A percentile compares a stretch with the other conserved stretches of the same genome.
phyloP scores from a whole-genome alignment of 2,888 invertebrate genomes.

The Drosophila robusta region DNA sequence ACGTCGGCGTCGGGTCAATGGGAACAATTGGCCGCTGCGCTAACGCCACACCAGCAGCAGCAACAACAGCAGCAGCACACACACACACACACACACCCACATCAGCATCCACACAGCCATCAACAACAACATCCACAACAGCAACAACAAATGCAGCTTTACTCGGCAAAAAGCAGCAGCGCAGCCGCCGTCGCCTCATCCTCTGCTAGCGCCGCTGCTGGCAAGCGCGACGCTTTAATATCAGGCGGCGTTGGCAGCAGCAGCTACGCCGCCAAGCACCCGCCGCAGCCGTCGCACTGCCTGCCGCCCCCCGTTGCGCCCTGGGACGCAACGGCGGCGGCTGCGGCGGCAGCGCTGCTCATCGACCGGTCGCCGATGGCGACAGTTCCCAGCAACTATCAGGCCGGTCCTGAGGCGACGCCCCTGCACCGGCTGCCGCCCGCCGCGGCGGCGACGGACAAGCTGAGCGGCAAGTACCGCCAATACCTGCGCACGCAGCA shows the following conservation, averaged over 20 bases:
- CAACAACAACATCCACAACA: conserved; percentile 31
- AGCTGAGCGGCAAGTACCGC: conserved; percentile 86
- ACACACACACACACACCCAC: conserved; percentile 34
- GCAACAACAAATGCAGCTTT: conserved; percentile 58
- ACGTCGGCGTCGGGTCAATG: conserved; percentile 78
- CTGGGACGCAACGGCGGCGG: conserved; percentile 75
- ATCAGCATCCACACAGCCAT: conserved; percentile 40
- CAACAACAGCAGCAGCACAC: conserved; percentile 43
- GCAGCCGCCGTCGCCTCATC: conserved; percentile 28
- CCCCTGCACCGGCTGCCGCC: conserved; percentile 71
- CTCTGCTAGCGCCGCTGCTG: conserved; percentile 59
- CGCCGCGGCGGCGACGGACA: conserved; percentile 66
- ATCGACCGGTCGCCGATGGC: conserved; percentile 85
- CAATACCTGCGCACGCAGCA: conserved; percentile 87
- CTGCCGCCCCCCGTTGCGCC: conserved; percentile 64
- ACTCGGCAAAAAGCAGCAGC: conserved; percentile 68
- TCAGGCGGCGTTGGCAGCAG: conserved; percentile 83
- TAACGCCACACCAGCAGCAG: conserved; percentile 72
- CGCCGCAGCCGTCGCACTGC: conserved; percentile 77
- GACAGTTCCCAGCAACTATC: conserved; percentile 85
- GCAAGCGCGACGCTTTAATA: conserved; percentile 85
- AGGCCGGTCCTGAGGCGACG: conserved; percentile 85
- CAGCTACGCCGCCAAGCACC: conserved; percentile 57
- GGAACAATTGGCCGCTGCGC: conserved; percentile 83
- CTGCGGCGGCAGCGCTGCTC: conserved; percentile 73